phyloP scores from a whole-genome alignment of 2,888 invertebrate genomes.

The Smittia sp. region DNA sequence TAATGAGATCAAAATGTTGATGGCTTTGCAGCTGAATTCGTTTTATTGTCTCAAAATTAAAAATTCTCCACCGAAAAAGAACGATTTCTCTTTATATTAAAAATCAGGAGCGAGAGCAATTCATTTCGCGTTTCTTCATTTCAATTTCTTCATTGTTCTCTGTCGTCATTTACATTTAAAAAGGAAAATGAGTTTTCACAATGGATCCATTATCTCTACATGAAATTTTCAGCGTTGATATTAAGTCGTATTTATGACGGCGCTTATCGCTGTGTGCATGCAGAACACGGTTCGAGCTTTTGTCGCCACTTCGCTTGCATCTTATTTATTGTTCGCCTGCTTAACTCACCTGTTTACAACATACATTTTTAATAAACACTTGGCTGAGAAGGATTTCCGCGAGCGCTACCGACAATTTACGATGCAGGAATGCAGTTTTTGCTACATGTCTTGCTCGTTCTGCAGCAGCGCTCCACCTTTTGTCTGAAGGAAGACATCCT shows the following conservation, averaged over 20 bases:
- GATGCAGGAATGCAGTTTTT: constrained; percentile 35
- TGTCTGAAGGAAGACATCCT: constrained; percentile 18
- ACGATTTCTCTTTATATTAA: not conserved
- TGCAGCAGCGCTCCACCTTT: not conserved
- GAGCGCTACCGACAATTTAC: constrained; percentile 39
- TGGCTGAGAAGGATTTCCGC: constrained; percentile 35
- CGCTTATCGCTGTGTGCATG: not conserved
- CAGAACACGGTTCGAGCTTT: not conserved
- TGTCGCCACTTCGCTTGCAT: not conserved
- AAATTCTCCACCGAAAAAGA: not conserved
- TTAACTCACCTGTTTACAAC: constrained; percentile 33
- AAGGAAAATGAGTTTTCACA: constrained; percentile 13
- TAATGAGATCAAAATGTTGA: constrained; percentile 27
- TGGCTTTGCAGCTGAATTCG: constrained; percentile 18
- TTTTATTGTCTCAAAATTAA: constrained; percentile 19
- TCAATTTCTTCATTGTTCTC: too few relatives aligned
- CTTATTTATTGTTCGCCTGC: constrained; percentile 12
- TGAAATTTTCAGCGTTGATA: constrained; percentile 14
- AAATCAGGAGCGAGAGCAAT: not conserved
- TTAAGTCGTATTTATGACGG: constrained; percentile 19
- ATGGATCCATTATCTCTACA: constrained; percentile 23
- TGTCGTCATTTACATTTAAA: constrained; percentile 15
- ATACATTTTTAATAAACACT: constrained; percentile 36
- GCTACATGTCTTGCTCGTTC: not conserved
- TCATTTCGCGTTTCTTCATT: too few relatives aligned